phyloP scores from a whole-genome alignment of 2,888 invertebrate species.

The Steinernema hermaphroditum region DNA sequence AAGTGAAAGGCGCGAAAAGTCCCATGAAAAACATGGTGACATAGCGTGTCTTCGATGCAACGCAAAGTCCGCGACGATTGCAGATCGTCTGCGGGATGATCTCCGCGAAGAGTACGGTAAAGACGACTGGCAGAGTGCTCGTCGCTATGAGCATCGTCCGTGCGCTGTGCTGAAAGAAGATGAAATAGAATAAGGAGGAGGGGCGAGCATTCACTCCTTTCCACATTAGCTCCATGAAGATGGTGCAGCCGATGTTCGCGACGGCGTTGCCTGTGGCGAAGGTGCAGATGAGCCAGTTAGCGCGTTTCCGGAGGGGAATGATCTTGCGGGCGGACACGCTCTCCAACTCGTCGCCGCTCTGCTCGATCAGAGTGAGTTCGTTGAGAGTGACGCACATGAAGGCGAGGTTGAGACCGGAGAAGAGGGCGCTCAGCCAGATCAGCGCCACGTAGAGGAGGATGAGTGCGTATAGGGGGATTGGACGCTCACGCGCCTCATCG shows the following conservation, averaged over 20 bases:
- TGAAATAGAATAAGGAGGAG: background rate
- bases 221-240: constrained; percentile 30
- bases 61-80: constrained; percentile 24
- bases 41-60: constrained; percentile 28
- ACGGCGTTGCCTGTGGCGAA: constrained; percentile 35
- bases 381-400: constrained; percentile 28
- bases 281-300: constrained; percentile 37
- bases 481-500: background rate
- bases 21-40: constrained; percentile 35
- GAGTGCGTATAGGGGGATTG: constrained; percentile 15
- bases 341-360: constrained; percentile 1
- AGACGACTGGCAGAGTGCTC: constrained; percentile 33
- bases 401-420: constrained; percentile 26
- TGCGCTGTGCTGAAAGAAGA: background rate
- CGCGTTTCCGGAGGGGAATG: constrained; percentile 31
- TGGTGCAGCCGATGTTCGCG: constrained; percentile 33
- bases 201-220: background rate
- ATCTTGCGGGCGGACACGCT: constrained; percentile 9
- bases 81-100: constrained; percentile 34
- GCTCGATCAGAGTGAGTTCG: constrained; percentile 17
- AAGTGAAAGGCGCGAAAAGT: constrained; percentile 24
- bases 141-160: constrained; percentile 22
- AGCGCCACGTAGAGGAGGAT: constrained; percentile 23
- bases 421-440: constrained; percentile 9
- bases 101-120: constrained; percentile 36